Evolutionary conservation across 2,888 invertebrate species (phyloP).

Genomic region (Caenorhabditis zanzibari): DNA sequence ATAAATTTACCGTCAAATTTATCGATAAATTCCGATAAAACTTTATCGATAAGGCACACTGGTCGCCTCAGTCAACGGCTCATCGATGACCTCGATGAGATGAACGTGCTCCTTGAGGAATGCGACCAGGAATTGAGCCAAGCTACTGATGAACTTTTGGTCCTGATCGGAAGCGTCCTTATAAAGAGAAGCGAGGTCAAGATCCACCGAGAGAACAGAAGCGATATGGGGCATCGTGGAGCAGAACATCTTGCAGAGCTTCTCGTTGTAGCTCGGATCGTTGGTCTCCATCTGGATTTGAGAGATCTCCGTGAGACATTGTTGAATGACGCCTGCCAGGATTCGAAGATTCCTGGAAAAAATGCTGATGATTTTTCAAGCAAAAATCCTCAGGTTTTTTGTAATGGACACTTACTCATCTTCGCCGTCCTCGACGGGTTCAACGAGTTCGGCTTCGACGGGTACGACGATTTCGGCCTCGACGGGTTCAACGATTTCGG

Average conservation of each 20-base stretch:
- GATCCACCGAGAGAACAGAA: conserved; percentile 83
- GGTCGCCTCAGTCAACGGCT: conserved; percentile 52
- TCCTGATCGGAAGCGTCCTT: conserved; percentile 95
- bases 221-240: conserved; percentile 89
- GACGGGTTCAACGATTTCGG: too few species aligned
- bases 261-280: conserved; percentile 91
- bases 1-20: too few species aligned
- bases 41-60: too few species aligned
- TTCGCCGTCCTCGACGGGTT: too few species aligned
- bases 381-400: too few species aligned
- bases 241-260: conserved; percentile 92
- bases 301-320: conserved; percentile 97
- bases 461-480: too few species aligned
- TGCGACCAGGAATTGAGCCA: conserved; percentile 97
- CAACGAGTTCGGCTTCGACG: too few species aligned
- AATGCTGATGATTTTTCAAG: too few species aligned
- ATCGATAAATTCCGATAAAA: too few species aligned
- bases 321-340: conserved; percentile 98
- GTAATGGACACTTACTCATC: too few species aligned
- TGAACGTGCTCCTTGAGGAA: conserved; percentile 96
- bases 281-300: conserved; percentile 78
- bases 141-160: conserved; percentile 98
- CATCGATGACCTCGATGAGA: conserved; percentile 75
- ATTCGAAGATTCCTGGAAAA: too few species aligned
- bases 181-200: conserved; percentile 96